Evolutionary conservation across 2,888 invertebrate species (phyloP), one percentile per base, ranked within the genome.

Genomic region (Campoletis raptor): DNA sequence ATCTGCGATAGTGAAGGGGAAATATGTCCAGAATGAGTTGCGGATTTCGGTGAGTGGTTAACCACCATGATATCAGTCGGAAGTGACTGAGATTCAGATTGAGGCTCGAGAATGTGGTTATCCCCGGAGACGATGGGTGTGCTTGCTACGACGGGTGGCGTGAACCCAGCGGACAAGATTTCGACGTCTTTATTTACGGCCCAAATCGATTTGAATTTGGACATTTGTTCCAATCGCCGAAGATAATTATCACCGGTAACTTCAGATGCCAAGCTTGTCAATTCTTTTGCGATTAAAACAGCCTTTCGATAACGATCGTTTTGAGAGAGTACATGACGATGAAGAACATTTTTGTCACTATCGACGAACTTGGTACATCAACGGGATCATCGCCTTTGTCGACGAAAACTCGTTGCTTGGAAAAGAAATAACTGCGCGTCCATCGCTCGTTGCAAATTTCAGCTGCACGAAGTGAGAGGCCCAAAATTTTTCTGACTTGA

Each of bases 241-340:
- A 52, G 5, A 12, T 45, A 73, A n/a, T 15, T 42, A 0, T 36
- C 72, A n/a, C 72, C 54, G 0, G 36, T 73, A 0, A 54, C 54
- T 24, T 73, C 54, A 9, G 72, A 73, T 21, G 24, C n/a, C 18
- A 73, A 42, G 4, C 72, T 37, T 5, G 72, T 54, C n/a, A 73
- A 73, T n/a, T 73, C 72, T 54, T 54, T 37, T 2, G 54, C n/a
- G 2, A 73, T 3, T 1, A 52, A 2, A 45, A 24, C 37, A 10
- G 72, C 72, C 6, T 52, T 54, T 37, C 72, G 36, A 54, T 73
- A 73, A 10, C 72, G 72, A n/a, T 73, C 52, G 12, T 73, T 73
- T 52, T 73, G 72, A 8, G 70, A 70, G 0, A 45, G 48, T 24
- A 70, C 45, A 5, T 15, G 70, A 24, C 10, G 57, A 6, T 5